Evolutionary conservation across 2,888 invertebrate species (phyloP), one percentile per base, ranked within the genome.

Genomic region (Campoplex nolae): DNA sequence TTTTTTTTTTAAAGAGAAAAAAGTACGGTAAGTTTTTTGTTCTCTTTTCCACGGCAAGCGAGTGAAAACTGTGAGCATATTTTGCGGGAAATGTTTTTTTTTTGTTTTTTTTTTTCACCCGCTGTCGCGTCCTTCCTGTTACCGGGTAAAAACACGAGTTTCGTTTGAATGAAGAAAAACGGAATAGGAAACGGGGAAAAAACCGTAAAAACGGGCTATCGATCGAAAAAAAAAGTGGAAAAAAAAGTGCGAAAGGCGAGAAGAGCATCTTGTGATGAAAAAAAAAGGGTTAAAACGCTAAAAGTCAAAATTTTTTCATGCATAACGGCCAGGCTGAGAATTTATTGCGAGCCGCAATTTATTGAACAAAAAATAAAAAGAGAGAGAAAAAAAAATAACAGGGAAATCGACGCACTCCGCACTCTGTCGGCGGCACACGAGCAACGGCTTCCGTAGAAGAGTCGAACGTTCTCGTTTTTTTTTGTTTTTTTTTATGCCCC

Each of bases 291-390:
- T 48, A 84, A 81, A 87, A 82, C 82, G 82, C 71, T 51, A 38
- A 28, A 68, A 86, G 86, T 81, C 84, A 84, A 56, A 48, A 82
- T 84, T 67, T 45, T 23, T 68, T 6, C 45, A 35, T 35, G 45
- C 54, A 70, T 78, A 87, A 84, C 84, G 84, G 78, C 56, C 65
- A 56, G 28, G 48, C 28, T n/a, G 32, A 84, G 75, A 54, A 73
- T 87, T 78, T 85, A 84, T 87, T 87, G 79, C 84, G 71, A 16
- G n/a, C 54, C 51, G 87, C 75, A 71, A 70, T 87, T 71, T 58
- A 75, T 83, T 56, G 48, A 68, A 32, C 32, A 62, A 68, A 73
- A 71, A 79, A 58, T 38, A 51, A 23, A 23, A 0, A 23, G 23
- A 23, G 23, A 51, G 56, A 23, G 77, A 73, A 54, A 62, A 70